Percentiles rank a stretch among this genome's conserved stretches.
Evolutionary conservation across 2,113 vertebrate species (phyloP).

Genomic region (Lates calcarifer): DNA sequence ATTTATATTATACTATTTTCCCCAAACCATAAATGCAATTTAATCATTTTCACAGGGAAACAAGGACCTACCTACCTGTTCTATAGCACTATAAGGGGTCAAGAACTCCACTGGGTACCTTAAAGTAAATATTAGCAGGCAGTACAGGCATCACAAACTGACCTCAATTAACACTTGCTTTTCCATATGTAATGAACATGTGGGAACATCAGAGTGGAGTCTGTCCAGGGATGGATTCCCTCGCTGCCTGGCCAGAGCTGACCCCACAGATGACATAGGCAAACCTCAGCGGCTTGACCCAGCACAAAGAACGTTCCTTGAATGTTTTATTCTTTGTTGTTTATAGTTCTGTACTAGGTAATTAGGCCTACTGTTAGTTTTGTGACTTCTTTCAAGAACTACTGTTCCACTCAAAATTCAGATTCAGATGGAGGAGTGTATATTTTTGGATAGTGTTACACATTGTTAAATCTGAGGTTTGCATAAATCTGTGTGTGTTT

Average conservation of each 20-base stretch:
- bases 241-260: not conserved
- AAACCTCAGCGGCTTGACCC: not conserved
- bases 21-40: not conserved
- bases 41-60: not conserved
- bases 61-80: no score
- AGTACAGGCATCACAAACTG: not conserved
- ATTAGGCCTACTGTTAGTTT: not conserved
- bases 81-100: no score
- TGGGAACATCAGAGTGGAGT: not conserved
- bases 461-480: not conserved
- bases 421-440: no score
- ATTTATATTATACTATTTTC: no score
- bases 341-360: no score
- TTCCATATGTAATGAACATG: not conserved
- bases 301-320: not conserved
- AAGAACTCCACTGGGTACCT: no score
- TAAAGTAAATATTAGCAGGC: not conserved
- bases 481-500: not conserved
- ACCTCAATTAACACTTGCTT: not conserved
- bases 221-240: not conserved
- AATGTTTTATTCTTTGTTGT: not conserved
- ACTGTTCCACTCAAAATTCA: no score
- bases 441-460: not conserved
- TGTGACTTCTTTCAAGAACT: not conserved
- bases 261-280: not conserved